phyloP scores from a whole-genome alignment of 2,888 invertebrate species.

The Caradrina kadenii region DNA sequence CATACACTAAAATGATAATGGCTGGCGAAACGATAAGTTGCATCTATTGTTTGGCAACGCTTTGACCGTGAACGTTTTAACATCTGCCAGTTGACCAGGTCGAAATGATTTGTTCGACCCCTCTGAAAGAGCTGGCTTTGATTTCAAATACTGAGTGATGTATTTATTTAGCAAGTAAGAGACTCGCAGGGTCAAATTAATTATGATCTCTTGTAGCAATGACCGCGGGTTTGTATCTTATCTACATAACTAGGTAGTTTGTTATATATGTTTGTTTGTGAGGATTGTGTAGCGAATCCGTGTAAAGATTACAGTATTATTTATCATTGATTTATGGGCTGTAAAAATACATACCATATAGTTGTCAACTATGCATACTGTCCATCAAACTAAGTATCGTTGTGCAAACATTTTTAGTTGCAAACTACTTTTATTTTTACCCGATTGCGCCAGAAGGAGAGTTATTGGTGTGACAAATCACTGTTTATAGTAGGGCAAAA shows the following conservation, averaged over 20 bases:
- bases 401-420: no score
- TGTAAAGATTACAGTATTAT: not conserved
- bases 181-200: conserved; percentile 27
- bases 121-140: conserved; percentile 23
- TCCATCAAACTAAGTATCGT: no score
- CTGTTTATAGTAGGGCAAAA: no score
- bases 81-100: conserved; percentile 38
- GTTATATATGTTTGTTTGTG: not conserved
- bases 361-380: no score
- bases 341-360: no score
- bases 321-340: no score
- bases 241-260: not conserved
- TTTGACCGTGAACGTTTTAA: conserved; percentile 56
- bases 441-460: no score
- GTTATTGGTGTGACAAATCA: no score
- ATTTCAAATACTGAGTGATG: conserved; percentile 29
- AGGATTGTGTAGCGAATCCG: not conserved
- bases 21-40: conserved; percentile 37
- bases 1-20: conserved; percentile 21
- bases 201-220: conserved; percentile 36
- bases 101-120: conserved; percentile 48
- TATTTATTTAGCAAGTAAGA: conserved; percentile 38
- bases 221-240: conserved; percentile 11
- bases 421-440: no score
- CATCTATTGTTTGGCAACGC: conserved; percentile 43